Base-by-base conservation (phyloP, 2,888 invertebrate genomes). In the Cantharis nigra region DNA sequence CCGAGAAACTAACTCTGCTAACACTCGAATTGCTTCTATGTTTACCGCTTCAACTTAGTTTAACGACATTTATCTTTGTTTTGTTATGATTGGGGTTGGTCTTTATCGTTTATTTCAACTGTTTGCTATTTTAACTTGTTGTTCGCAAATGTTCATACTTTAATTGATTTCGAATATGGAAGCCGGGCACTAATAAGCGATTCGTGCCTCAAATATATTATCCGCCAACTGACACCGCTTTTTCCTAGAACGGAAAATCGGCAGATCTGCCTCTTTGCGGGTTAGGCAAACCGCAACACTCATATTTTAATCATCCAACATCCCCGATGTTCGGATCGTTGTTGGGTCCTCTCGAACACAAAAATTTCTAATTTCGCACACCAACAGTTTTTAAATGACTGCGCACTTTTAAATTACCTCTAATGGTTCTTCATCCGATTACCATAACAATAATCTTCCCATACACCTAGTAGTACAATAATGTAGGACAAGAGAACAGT, bases 31-130 rank as follows among this genome's bases (percentile, higher is more conserved):
- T 81, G 81, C 81, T 81, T 77, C 81, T 80, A 81, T 81, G 81
- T 83, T 83, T 81, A 83, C 81, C 80, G 81, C 83, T 80, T 77
- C 81, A 83, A 82, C 82, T 82, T 82, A 80, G 80, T 82, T 80
- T 82, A 84, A 84, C 83, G 83, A 83, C 84, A 83, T 84, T 84
- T 83, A 83, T 85, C 83, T 85, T 84, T 83, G 84, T 85, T 83
- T 82, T 81, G 83, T 81, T 82, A 81, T 80, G 79, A 79, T 74
- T 72, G 73, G 33, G 16, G 28, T 63, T 64, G 74, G 16, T 74
- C 71, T 72, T 73, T 73, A 69, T 69, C 64, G n/a, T 75, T 78
- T 69, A 28, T 67, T 63, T 14, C 62, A 69, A 33, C 72, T 65
- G 49, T 69, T 74, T 69, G 16, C 14, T 20, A 18, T 20, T 65